Conservation (phyloP, 1,140 invertebrate species). For the Cotesia typhae region DNA sequence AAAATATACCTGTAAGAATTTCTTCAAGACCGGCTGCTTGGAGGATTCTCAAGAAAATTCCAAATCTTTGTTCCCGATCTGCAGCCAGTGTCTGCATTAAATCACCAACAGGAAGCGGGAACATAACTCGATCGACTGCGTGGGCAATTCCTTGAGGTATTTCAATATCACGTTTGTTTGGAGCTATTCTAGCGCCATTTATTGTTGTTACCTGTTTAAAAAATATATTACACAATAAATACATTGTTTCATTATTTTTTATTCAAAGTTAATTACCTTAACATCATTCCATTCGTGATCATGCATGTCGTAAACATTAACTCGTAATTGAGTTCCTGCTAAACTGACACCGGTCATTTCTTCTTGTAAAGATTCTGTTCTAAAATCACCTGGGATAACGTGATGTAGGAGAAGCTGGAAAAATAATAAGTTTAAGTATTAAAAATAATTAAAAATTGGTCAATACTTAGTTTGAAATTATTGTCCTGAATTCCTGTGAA, state of each 20-base stretch:
- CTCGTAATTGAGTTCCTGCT: conserved; percentile 82
- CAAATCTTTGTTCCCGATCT: conserved; percentile 81
- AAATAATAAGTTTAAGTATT: background rate
- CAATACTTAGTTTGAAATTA: no score
- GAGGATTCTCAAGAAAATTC: conserved; percentile 79
- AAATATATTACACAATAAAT: background rate
- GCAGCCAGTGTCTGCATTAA: conserved; percentile 82
- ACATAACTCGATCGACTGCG: conserved; percentile 86
- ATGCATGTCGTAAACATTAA: conserved; percentile 85
- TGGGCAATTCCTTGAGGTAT: conserved; percentile 87
- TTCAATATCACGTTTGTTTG: conserved; percentile 82
- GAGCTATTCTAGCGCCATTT: conserved; percentile 80
- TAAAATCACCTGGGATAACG: conserved; percentile 84
- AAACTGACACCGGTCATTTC: conserved; percentile 89
- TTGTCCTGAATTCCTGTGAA: no score
- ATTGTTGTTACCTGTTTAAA: conserved; percentile 77
- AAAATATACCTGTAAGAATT: conserved; percentile 72
- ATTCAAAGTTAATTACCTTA: conserved; percentile 64
- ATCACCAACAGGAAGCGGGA: conserved; percentile 85
- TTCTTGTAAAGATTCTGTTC: conserved; percentile 77
- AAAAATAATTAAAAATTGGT: background rate
- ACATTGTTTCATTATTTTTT: background rate
- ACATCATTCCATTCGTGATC: conserved; percentile 87
- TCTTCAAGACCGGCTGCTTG: conserved; percentile 78
- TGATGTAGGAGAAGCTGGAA: conserved; percentile 80